Evolutionary conservation across 2,113 vertebrate genomes (phyloP).

Genomic region (Siphamia tubifer): DNA sequence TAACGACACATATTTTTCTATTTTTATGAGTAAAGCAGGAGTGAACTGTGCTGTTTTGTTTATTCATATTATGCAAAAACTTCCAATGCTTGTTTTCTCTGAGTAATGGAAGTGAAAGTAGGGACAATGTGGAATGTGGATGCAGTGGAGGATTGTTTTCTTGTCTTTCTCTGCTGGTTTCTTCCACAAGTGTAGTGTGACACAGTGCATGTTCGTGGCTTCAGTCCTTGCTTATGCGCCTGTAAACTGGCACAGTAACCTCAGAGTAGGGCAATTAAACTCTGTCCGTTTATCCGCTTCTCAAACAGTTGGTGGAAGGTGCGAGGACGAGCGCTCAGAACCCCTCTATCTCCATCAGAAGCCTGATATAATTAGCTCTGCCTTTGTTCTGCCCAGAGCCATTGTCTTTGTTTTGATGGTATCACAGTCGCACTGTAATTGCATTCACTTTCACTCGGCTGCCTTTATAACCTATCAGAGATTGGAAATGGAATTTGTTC

Average conservation of each 20-base stretch:
- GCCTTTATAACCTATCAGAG: conserved; percentile 54
- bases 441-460: conserved; percentile 48
- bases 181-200: no score
- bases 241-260: conserved; percentile 38
- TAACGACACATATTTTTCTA: conserved; percentile 18
- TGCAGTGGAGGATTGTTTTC: conserved; percentile 4
- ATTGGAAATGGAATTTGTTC: conserved; percentile 37
- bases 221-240: conserved; percentile 3
- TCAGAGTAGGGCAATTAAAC: conserved; percentile 55
- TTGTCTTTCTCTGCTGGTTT: no score
- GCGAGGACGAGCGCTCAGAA: conserved; percentile 33
- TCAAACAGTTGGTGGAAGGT: conserved; percentile 35
- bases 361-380: conserved; percentile 57
- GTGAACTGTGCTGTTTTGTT: conserved; percentile 14
- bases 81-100: neutral
- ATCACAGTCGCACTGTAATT: conserved; percentile 54
- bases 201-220: conserved; percentile 23
- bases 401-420: conserved; percentile 66
- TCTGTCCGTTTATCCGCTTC: conserved; percentile 51
- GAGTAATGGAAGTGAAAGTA: neutral
- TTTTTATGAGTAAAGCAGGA: conserved; percentile 1
- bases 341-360: conserved; percentile 52
- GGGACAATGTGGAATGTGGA: neutral
- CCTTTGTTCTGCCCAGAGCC: conserved; percentile 55
- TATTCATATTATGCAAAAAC: neutral